Base-by-base conservation (phyloP, 2,888 invertebrate species). In the Tinea pellionella region DNA sequence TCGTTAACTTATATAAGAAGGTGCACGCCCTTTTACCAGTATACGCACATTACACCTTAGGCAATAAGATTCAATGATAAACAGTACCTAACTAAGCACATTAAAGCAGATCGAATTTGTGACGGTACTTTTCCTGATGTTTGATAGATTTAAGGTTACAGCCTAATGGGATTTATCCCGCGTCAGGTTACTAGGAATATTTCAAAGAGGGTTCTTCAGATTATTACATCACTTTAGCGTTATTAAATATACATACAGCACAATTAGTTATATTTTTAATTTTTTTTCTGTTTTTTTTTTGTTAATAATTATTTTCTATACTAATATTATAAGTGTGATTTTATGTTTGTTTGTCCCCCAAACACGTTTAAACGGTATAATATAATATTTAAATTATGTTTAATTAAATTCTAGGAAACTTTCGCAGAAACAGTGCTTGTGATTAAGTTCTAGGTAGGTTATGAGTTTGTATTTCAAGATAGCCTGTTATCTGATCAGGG, bases 21-120 rank as follows among this genome's bases (percentile, higher is more conserved):
- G 47, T 15, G 13, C 15, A 47, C 47, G 15, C 47, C 47, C 47
- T 47, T 15, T 47, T 16, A 16, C n/a, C 47, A 24, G 53, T 24
- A 24, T 11, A 53, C 24, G 53, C 53, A 53, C 24, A 18, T 53
- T 18, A 24, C 24, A 53, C 53, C 53, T n/a, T 11, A 53, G 53
- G 53, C 53, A 53, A 53, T 53, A 24, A 53, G 53, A 53, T 53
- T 24, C 18, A 24, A 18, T 53, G 53, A 53, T 53, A 53, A 53
- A 47, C 47, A 47, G 53, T 53, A 53, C 24, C 13, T 16, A 42
- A 12, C 42, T 9, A 53, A 53, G 53, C 18, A 19, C 15, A 47
- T 53, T 53, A 53, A 53, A 53, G 53, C 53, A 24, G 19, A 53
- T 53, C 53, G 53, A 53, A 53, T 53, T 53, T 53, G 53, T 53